Evolutionary conservation across 2,888 invertebrate genomes (phyloP), one percentile per base, ranked within the genome.

Genomic region (Caenorhabditis becei): DNA sequence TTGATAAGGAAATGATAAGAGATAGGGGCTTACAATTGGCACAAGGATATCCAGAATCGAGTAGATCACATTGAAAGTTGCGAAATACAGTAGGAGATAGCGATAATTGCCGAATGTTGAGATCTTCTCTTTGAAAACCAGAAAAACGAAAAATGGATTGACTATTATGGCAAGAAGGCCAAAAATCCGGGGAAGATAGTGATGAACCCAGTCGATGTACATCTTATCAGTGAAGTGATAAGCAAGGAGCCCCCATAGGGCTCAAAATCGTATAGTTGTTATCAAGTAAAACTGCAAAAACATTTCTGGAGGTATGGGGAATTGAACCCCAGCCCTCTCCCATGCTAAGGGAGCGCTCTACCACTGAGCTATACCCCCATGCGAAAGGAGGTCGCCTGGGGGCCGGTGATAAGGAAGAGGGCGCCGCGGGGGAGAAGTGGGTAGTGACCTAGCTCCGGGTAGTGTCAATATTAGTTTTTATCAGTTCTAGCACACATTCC

Each of bases 341-440:
- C 87, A 87, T 87, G 86, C 86, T 85, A 87, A 86, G 86, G 84
- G 87, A 87, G 86, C 87, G 87, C 87, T 87, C 86, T 87, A 86
- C 86, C 87, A 83, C 87, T 87, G 87, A 87, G 86, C 87, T 87
- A 87, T 86, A 86, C 81, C 86, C 86, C 86, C 86, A 85, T 83
- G 81, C 20, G 49, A n/a, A n/a, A n/a, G n/a, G n/a, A n/a, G n/a
- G n/a, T n/a, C n/a, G n/a, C n/a, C n/a, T n/a, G n/a, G n/a, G n/a
- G n/a, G n/a, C n/a, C n/a, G n/a, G n/a, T n/a, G n/a, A n/a, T n/a
- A n/a, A n/a, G n/a, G n/a, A n/a, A n/a, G n/a, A n/a, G n/a, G n/a
- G n/a, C n/a, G n/a, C n/a, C n/a, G n/a, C n/a, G n/a, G n/a, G n/a
- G n/a, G n/a, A n/a, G n/a, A n/a, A n/a, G n/a, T n/a, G n/a, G n/a